Percentiles rank a stretch among this genome's conserved stretches.
These are phyloP conservation scores for Cataglyphis cursor DNA, from an alignment of 2,888 invertebrate species.

Conservation along the genomic window DNA sequence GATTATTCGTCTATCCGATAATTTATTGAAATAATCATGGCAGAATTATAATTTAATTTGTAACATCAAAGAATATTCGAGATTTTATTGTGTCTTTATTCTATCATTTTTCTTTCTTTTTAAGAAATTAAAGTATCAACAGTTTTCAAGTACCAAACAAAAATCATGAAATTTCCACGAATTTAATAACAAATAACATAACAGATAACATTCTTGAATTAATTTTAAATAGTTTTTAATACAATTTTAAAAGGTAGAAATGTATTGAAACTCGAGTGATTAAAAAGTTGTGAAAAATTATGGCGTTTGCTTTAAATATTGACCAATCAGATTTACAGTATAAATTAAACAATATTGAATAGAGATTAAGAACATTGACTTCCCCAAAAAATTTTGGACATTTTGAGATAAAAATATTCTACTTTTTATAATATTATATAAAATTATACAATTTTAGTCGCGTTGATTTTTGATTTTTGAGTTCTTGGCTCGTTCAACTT, in stretches of 20 bases:
- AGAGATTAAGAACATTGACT: not conserved
- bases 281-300: not conserved
- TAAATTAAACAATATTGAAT: not conserved
- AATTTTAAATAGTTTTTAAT: constrained; percentile 1
- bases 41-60: not conserved
- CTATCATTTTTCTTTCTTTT: not conserved
- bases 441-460: not conserved
- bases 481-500: not conserved
- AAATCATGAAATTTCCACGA: not conserved
- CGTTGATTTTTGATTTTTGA: not conserved
- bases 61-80: not conserved
- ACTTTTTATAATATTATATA: not conserved
- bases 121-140: not conserved
- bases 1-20: not conserved
- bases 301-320: not conserved
- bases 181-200: not conserved
- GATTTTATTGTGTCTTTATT: not conserved
- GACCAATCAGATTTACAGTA: not conserved
- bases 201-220: not conserved
- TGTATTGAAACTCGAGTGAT: not conserved
- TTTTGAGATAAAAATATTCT: not conserved
- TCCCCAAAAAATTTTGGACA: not conserved
- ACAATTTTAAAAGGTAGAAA: not conserved
- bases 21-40: not conserved
- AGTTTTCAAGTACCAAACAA: not conserved